Evolutionary conservation across 2,888 invertebrate genomes (phyloP), one percentile per base, ranked within the genome.

Genomic region (Chloroclystis v-ata): DNA sequence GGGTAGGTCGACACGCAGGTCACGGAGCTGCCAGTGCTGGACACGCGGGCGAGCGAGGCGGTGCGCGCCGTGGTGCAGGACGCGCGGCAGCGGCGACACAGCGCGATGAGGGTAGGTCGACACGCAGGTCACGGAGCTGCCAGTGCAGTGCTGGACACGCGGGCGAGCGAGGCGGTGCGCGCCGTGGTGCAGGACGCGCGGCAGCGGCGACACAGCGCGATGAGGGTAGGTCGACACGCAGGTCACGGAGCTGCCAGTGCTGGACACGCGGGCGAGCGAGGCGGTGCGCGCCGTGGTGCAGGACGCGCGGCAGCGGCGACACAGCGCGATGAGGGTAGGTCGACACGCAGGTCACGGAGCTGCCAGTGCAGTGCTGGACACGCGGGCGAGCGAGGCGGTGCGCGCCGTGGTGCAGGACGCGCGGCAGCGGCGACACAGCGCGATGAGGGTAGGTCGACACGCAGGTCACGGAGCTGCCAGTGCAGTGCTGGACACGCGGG

Each of bases 301-400:
- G 60, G 91, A 93, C 66, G 93, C 98, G 43, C 98, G 99, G n/a
- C 82, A 97, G 95, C n/a, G 96, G 94, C n/a, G 89, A 92, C 40
- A 91, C 93, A 0, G 91, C 95, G 12, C 91, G 93, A n/a, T n/a
- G n/a, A n/a, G n/a, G n/a, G 43, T 95, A 95, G 75, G 90, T 98
- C 42, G 95, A 98, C 77, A 91, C 95, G 28, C 95, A 95, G 64
- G 87, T 92, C 52, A 92, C 94, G 53, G 90, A 91, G 60, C 89
- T 99, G 63, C 93, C 95, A 1, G 90, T 89, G 24, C 80, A n/a
- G n/a, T n/a, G n/a, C n/a, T 93, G 9, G 96, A 97, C 72, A 96
- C 92, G 67, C 90, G 92, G 2, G 75, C 94, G 49, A 97, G 94
- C 49, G 87, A 90, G 43, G 91, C 94, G 46, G 90, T 98, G 37